A percentile compares a stretch with the other conserved stretches of the same genome.
Conservation (phyloP, 2,888 invertebrate species). For the Sminthurides aquaticus region DNA sequence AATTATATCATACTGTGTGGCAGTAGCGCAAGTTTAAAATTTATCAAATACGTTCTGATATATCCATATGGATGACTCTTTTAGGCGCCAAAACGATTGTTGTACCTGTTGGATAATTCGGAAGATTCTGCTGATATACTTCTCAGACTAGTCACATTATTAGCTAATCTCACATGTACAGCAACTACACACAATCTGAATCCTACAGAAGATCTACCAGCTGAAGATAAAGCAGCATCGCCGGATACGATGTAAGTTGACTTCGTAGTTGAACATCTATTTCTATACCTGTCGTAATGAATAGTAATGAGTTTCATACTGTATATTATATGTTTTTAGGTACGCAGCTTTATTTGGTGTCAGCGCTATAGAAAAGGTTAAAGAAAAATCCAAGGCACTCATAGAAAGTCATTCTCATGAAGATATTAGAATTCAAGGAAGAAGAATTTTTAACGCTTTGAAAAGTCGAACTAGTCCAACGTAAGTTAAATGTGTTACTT, state of each 20-base stretch:
- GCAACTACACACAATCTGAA: slow-evolving; percentile 48
- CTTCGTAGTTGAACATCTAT: neutral
- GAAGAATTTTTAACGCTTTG: slow-evolving; percentile 43
- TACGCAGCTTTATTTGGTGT: slow-evolving; percentile 50
- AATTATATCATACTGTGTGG: neutral
- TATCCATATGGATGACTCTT: neutral
- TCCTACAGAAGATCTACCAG: slow-evolving; percentile 49
- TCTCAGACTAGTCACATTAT: slow-evolving; percentile 51
- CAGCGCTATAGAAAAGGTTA: slow-evolving; percentile 47
- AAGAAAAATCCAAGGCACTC: slow-evolving; percentile 46
- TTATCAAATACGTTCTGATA: no score
- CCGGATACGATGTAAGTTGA: slow-evolving; percentile 52
- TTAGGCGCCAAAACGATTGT: slow-evolving; percentile 51
- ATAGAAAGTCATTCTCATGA: slow-evolving; percentile 47
- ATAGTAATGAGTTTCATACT: no score
- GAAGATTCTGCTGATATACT: slow-evolving; percentile 48
- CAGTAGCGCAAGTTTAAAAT: neutral
- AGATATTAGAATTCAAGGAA: slow-evolving; percentile 46
- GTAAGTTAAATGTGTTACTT: slow-evolving; percentile 2
- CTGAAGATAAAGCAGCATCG: slow-evolving; percentile 52
- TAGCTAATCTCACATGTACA: slow-evolving; percentile 51
- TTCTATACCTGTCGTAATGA: neutral
- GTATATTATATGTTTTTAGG: slow-evolving; percentile 40
- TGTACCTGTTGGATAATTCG: slow-evolving; percentile 49
- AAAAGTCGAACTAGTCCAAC: slow-evolving; percentile 22